phyloP scores from a whole-genome alignment of 1,140 invertebrate species.

The Pachypeltis micranthus region DNA sequence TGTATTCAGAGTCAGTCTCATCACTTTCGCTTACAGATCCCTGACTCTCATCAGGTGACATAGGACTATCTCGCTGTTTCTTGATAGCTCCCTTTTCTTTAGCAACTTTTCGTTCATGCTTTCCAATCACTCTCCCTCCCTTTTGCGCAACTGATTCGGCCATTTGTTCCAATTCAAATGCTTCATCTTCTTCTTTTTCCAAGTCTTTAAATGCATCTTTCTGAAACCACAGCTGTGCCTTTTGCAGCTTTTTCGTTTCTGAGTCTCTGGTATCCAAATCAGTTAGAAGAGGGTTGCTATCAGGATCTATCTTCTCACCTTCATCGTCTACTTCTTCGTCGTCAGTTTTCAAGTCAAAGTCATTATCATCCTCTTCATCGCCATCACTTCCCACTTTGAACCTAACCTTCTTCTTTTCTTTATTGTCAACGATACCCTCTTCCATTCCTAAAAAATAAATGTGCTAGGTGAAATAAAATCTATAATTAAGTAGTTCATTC shows the following conservation, averaged over 20 bases:
- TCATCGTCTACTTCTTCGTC: slow-evolving; percentile 19
- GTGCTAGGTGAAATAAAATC: slow-evolving; percentile 2
- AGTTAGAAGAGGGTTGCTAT: slow-evolving; percentile 55
- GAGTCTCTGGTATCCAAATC: slow-evolving; percentile 67
- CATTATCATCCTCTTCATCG: slow-evolving; percentile 40
- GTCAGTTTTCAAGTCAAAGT: slow-evolving; percentile 41
- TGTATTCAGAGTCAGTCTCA: too few species aligned
- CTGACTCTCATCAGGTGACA: too few species aligned
- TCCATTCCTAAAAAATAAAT: slow-evolving; percentile 20
- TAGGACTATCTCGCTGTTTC: too few species aligned
- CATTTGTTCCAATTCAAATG: slow-evolving; percentile 72
- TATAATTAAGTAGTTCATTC: slow-evolving; percentile 6
- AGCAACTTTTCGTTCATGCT: too few species aligned
- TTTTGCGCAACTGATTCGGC: slow-evolving; percentile 58
- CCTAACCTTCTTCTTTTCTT: slow-evolving; percentile 20
- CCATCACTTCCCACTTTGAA: slow-evolving; percentile 29
- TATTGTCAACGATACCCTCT: slow-evolving; percentile 9
- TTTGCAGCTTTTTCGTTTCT: slow-evolving; percentile 54
- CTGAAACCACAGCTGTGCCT: slow-evolving; percentile 80
- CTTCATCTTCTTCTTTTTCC: slow-evolving; percentile 69
- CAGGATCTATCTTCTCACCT: slow-evolving; percentile 38
- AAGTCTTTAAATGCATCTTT: slow-evolving; percentile 77
- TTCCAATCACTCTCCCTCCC: slow-evolving; percentile 45
- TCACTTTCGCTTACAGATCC: too few species aligned
- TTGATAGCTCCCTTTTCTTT: too few species aligned